Evolutionary conservation across 2,888 invertebrate species (phyloP), one percentile per base, ranked within the genome.

Genomic region (Amiota communis): DNA sequence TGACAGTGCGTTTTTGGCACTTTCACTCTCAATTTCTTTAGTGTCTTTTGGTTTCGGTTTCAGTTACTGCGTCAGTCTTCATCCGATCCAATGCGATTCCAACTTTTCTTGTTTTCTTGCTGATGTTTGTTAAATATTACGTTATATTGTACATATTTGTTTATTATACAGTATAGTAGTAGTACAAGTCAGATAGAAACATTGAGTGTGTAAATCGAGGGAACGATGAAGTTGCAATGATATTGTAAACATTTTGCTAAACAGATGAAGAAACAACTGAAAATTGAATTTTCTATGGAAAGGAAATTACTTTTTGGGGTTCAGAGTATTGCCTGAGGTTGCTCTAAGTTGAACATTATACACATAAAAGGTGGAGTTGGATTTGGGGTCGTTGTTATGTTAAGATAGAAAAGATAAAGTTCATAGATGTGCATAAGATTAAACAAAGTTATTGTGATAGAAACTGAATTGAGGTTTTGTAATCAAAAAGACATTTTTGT

Each of bases 1-100:
- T 49, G 59, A 59, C 49, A 49, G 77, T 84, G 82, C 83, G 83
- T 79, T 80, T 85, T 79, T 84, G 76, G 81, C 84, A 82, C 85
- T 83, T 84, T 83, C 79, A 84, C 85, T 84, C 81, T 83, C 77
- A 76, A 78, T 74, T 74, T 76, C 80, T 77, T 63, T 12, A 12
- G 6, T 13, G 13, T 12, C 63, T 10, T 23, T n/a, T 46, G n/a
- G 36, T 36, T 17, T 36, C 63, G 46, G 63, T 63, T 63, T 63
- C 63, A 46, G 12, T 63, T 59, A 20, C 59, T 15, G 12, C 20
- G 8, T 36, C 36, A 36, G 61, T 3, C 13, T 53, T 13, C 56
- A 53, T 53, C 15, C 56, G 15, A 53, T 53, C 15, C 11, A 59
- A 59, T 11, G 56, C 56, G 56, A n/a, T n/a, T 53, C 56, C 13